Percentiles rank a stretch among this genome's conserved stretches.
These are phyloP conservation scores for Drosophila bipectinata DNA, from an alignment of 1,140 invertebrate species.

Conservation along the genomic window DNA sequence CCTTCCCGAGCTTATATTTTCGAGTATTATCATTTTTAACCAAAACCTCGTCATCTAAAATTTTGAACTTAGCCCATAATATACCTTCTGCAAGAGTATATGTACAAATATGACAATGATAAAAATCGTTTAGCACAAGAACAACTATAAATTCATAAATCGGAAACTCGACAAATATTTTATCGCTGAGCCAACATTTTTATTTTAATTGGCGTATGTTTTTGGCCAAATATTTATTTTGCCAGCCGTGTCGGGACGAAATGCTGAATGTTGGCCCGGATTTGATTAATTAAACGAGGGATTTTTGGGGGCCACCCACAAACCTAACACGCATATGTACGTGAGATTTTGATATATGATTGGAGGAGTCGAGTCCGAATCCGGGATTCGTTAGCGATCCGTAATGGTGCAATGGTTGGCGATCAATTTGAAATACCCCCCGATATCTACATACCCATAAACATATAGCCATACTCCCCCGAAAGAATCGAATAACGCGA, in stretches of 20 bases:
- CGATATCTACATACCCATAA: not conserved
- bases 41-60: too few species aligned
- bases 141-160: slow-evolving; percentile 10
- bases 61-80: too few species aligned
- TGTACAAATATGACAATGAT: not conserved
- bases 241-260: slow-evolving; percentile 2
- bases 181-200: slow-evolving; percentile 66
- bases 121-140: slow-evolving; percentile 2
- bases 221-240: slow-evolving; percentile 45
- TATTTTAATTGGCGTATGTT: slow-evolving; percentile 67
- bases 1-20: too few species aligned
- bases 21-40: too few species aligned
- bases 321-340: slow-evolving; percentile 49
- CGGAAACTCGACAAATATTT: slow-evolving; percentile 26
- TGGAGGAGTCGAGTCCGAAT: slow-evolving; percentile 1
- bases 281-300: slow-evolving; percentile 66
- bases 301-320: slow-evolving; percentile 66
- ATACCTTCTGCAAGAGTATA: not conserved
- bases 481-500: slow-evolving; percentile 42
- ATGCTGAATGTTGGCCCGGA: slow-evolving; percentile 14
- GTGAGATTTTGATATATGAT: slow-evolving; percentile 81
- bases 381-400: slow-evolving; percentile 7
- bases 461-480: not conserved
- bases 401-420: slow-evolving; percentile 34
- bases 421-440: slow-evolving; percentile 10